Conservation (phyloP, 1,140 invertebrate species). For the Heliothis virescens region DNA sequence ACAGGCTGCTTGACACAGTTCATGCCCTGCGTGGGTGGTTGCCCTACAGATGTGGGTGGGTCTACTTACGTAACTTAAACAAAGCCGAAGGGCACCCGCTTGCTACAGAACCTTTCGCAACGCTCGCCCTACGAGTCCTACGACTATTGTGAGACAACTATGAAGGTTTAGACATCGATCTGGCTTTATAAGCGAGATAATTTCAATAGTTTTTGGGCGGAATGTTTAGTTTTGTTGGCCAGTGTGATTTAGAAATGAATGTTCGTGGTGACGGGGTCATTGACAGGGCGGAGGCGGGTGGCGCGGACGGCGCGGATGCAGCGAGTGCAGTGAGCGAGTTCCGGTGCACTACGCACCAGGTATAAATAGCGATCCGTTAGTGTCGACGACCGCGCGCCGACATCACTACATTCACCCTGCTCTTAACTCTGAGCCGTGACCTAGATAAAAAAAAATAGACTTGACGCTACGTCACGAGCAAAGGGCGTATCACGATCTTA, state of each 20-base stretch:
- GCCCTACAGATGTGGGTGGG: constrained; percentile 77
- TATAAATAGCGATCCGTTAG: constrained; percentile 85
- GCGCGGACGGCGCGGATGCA: constrained; percentile 78
- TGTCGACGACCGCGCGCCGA: constrained; percentile 82
- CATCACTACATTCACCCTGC: constrained; percentile 63
- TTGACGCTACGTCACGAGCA: constrained; percentile 52
- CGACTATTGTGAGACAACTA: constrained; percentile 55
- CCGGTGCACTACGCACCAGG: constrained; percentile 83
- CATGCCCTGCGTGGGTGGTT: constrained; percentile 74
- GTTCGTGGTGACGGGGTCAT: constrained; percentile 73
- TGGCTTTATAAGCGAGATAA: constrained; percentile 31
- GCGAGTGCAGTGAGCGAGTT: constrained; percentile 82
- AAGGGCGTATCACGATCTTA: constrained; percentile 22
- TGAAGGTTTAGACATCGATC: constrained; percentile 40
- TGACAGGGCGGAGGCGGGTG: constrained; percentile 77
- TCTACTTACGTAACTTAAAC: constrained; percentile 76
- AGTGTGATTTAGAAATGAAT: constrained; percentile 24
- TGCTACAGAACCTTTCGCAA: constrained; percentile 74
- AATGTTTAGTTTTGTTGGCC: neutral
- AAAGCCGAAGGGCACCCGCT: constrained; percentile 79
- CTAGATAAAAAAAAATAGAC: constrained; percentile 60
- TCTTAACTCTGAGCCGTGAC: constrained; percentile 65
- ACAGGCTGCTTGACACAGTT: constrained; percentile 78
- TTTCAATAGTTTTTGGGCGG: neutral
- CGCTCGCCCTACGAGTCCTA: constrained; percentile 63